Evolutionary conservation across 2,888 invertebrate species (phyloP), one percentile per base, ranked within the genome.

Genomic region (Lampropteryx suffumata): DNA sequence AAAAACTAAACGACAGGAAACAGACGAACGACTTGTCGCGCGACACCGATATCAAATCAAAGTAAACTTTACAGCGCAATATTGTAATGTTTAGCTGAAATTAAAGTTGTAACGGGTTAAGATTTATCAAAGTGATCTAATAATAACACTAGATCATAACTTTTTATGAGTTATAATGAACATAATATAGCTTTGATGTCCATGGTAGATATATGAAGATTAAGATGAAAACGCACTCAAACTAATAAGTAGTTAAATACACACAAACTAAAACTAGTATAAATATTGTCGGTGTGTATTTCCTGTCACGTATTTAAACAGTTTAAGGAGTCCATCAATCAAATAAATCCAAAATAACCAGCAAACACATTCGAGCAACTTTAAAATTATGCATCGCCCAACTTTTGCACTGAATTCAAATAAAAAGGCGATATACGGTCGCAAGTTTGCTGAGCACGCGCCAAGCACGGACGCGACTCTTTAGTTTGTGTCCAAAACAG

Each of bases 401-500:
- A 33, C 21, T 32, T 24, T 13, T 9, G 24, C 39, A 45, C 11
- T 12, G 26, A 35, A 40, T 30, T 33, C 21, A n/a, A 40, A 26
- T 26, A 50, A 30, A n/a, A 24, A 41, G 17, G 9, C 11, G 39
- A 26, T 32, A 47, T 26, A 26, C 11, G 29, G 46, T 52, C 47
- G 47, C 47, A 14, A 52, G 37, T 29, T 34, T 28, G 35, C 27
- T 3, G 4, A 9, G 13, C 45, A 7, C 24, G 5, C 28, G 17
- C 29, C 17, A 21, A 29, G 17, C n/a, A 26, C 17, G 40, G 35
- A 21, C 34, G 24, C 40, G 37, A 50, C 43, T 56, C 57, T 43
- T 62, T 67, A 62, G 69, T 66, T 43, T 42, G 44, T 42, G 61
- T 63, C 69, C 64, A 63, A 67, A 67, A 70, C 59, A 63, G 57